Percentiles rank a stretch among this genome's conserved stretches.
phyloP scores from a whole-genome alignment of 2,797 vertebrate species.

The Lophius americanus region DNA sequence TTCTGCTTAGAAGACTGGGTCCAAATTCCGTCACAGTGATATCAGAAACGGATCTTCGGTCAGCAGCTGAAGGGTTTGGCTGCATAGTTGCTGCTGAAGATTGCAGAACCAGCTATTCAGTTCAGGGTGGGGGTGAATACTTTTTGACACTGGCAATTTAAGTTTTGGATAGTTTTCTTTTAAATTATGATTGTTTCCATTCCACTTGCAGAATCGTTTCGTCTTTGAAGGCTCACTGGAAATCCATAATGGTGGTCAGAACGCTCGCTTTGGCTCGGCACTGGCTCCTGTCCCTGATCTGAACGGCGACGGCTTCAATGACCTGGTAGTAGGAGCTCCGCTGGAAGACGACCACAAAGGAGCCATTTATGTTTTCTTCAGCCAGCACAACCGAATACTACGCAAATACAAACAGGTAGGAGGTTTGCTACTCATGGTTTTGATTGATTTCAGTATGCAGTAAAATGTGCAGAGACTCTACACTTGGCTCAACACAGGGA shows the following conservation, averaged over 20 bases:
- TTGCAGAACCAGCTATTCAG: too few species aligned
- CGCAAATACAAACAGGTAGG: constrained; percentile 93
- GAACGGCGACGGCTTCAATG: constrained; percentile 93
- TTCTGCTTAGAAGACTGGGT: too few species aligned
- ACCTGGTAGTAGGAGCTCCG: constrained; percentile 92
- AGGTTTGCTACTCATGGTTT: neutral
- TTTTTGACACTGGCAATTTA: too few species aligned
- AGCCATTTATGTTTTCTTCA: constrained; percentile 92
- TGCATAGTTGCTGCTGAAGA: too few species aligned
- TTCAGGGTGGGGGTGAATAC: too few species aligned
- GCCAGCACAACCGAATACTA: constrained; percentile 83
- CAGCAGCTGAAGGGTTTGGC: too few species aligned
- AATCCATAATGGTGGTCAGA: constrained; percentile 90
- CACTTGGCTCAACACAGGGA: neutral
- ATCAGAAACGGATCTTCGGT: too few species aligned
- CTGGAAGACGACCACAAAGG: constrained; percentile 92
- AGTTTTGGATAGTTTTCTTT: too few species aligned
- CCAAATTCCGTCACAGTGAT: too few species aligned
- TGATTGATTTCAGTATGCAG: neutral
- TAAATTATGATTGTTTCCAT: neutral
- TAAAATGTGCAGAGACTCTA: neutral
- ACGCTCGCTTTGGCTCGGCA: constrained; percentile 93
- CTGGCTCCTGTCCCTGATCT: constrained; percentile 91
- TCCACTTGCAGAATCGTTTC: constrained; percentile 83
- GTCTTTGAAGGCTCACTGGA: constrained; percentile 84